Conservation (phyloP, 2,797 vertebrate genomes). For the Notoglanidium macrostoma region DNA sequence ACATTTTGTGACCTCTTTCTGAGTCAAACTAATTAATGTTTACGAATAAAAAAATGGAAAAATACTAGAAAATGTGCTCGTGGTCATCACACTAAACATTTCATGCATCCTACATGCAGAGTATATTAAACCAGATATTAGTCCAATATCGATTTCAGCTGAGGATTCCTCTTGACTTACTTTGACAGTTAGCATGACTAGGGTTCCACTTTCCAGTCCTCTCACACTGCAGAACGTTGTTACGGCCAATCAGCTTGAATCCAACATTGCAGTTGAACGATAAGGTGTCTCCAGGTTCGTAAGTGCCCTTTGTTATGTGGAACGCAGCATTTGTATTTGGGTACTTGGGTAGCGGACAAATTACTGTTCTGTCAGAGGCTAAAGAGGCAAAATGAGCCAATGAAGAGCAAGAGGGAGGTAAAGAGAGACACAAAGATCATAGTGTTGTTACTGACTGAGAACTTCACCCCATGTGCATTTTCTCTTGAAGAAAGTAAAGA, state of each 20-base stretch:
- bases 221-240: neutral
- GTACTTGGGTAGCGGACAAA: neutral
- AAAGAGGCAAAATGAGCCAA: too few species aligned
- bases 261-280: neutral
- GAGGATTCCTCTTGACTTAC: neutral
- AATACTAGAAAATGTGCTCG: neutral
- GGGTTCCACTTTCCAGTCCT: neutral
- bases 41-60: neutral
- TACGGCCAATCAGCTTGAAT: neutral
- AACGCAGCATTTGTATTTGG: neutral
- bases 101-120: neutral
- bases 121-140: neutral
- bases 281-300: neutral
- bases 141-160: neutral
- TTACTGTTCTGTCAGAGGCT: neutral
- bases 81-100: neutral
- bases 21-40: neutral
- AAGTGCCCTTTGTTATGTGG: neutral
- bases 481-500: neutral
- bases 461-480: neutral
- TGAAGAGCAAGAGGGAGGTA: neutral
- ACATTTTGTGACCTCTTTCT: neutral
- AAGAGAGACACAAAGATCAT: neutral
- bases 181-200: neutral
- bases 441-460: neutral